Conservation (phyloP, 1,140 invertebrate species). For the Drosophila micromelanica region DNA sequence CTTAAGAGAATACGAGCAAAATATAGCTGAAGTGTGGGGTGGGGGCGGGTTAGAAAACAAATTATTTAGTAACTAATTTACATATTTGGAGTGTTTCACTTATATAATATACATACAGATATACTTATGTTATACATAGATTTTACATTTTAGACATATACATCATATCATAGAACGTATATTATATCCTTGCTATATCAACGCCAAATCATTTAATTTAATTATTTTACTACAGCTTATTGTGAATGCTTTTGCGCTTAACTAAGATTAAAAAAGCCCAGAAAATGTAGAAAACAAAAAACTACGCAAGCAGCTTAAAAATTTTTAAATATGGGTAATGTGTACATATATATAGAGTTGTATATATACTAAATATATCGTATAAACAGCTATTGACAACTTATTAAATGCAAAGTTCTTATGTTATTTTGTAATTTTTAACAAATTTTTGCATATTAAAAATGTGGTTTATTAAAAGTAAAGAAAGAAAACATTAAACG, state of each 20-base stretch:
- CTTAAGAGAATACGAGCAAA: constrained; percentile 49
- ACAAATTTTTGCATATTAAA: no score
- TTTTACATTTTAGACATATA: constrained; percentile 76
- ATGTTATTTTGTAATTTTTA: no score
- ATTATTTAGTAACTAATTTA: constrained; percentile 61
- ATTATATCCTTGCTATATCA: constrained; percentile 44
- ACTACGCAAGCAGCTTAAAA: constrained; percentile 55
- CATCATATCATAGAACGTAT: constrained; percentile 57
- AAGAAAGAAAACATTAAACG: no score
- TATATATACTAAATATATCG: constrained; percentile 27
- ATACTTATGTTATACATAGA: constrained; percentile 77
- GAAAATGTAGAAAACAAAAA: constrained; percentile 30
- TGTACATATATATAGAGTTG: constrained; percentile 9
- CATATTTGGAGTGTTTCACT: constrained; percentile 80
- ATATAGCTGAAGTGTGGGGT: constrained; percentile 37
- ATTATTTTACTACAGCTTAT: constrained; percentile 58
- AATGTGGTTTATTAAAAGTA: no score
- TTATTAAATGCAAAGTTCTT: no score
- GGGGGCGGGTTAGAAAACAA: constrained; percentile 10
- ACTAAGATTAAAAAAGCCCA: constrained; percentile 33
- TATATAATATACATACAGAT: constrained; percentile 57
- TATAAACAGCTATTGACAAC: no score
- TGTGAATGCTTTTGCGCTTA: constrained; percentile 55
- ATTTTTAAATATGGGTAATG: constrained; percentile 40
- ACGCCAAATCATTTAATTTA: constrained; percentile 38